Conservation (phyloP, 92 coral and sea anemone genomes). For the Metridium senile region DNA sequence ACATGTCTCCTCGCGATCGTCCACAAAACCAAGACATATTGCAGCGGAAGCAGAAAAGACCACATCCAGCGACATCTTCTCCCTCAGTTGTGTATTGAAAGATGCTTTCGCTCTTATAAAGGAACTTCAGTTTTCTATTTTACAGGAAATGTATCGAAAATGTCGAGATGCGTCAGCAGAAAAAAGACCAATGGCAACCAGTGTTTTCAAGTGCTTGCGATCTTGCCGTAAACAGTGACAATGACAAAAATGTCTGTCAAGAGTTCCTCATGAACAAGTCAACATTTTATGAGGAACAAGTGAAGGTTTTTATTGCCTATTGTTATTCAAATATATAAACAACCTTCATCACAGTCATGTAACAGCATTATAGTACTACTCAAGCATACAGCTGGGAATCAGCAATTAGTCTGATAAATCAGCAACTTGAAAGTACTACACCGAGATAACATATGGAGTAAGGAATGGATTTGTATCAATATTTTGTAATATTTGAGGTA, state of each 20-base stretch:
- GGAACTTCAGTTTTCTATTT: not conserved
- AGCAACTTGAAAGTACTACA: not conserved
- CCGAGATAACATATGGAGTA: too few species aligned
- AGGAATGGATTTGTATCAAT: not conserved
- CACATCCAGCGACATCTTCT: not conserved
- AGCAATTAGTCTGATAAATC: not conserved
- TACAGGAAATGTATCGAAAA: not conserved
- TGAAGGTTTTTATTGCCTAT: constrained; percentile 2
- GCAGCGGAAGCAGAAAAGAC: not conserved
- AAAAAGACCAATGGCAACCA: not conserved
- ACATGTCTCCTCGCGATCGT: not conserved
- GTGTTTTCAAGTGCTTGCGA: not conserved
- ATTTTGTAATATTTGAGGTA: too few species aligned
- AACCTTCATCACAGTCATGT: not conserved
- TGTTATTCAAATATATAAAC: not conserved
- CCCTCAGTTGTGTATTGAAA: not conserved
- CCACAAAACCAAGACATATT: not conserved
- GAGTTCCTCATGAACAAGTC: constrained; percentile 12
- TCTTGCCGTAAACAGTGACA: not conserved
- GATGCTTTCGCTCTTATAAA: not conserved
- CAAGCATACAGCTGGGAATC: not conserved
- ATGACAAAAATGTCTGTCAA: constrained; percentile 9
- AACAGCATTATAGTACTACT: not conserved
- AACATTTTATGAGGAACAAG: constrained; percentile 22
- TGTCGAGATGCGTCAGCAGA: not conserved